Evolutionary conservation across 2,888 invertebrate species (phyloP).

Genomic region (Leptinotarsa peninsularis): DNA sequence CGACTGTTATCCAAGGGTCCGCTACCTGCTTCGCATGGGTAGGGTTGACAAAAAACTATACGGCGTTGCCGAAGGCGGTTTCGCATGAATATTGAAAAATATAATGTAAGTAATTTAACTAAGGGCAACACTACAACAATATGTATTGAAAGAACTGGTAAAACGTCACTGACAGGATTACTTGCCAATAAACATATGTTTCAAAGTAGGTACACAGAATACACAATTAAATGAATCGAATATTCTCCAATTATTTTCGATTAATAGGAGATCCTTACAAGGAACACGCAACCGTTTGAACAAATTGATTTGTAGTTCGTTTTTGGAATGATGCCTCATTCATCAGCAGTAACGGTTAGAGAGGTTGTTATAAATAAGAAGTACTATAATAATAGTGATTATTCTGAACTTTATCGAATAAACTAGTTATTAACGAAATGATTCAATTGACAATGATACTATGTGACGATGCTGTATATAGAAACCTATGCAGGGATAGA

Average conservation of each 20-base stretch:
- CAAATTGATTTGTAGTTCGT: not conserved
- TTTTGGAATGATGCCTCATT: not conserved
- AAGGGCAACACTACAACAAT: too few relatives aligned
- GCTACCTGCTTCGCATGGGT: too few relatives aligned
- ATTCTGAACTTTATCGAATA: not conserved
- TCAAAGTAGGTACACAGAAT: not conserved
- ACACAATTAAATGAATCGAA: not conserved
- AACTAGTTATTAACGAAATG: too few relatives aligned
- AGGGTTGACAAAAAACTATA: too few relatives aligned
- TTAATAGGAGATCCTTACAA: not conserved
- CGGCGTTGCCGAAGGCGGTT: too few relatives aligned
- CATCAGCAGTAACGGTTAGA: not conserved
- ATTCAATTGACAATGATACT: too few relatives aligned
- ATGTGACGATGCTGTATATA: too few relatives aligned
- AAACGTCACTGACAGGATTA: not conserved
- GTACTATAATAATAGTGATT: not conserved
- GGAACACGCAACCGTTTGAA: not conserved
- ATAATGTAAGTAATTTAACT: too few relatives aligned
- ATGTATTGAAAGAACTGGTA: conserved; percentile 35
- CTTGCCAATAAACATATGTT: not conserved
- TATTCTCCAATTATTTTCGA: conserved; percentile 7
- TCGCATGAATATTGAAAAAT: too few relatives aligned
- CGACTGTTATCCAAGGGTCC: too few relatives aligned
- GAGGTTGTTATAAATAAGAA: not conserved
- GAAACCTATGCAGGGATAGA: too few relatives aligned